These are phyloP conservation scores for Cryptocephalus primarius DNA, from an alignment of 2,888 invertebrate genomes.

Conservation along the genomic window DNA sequence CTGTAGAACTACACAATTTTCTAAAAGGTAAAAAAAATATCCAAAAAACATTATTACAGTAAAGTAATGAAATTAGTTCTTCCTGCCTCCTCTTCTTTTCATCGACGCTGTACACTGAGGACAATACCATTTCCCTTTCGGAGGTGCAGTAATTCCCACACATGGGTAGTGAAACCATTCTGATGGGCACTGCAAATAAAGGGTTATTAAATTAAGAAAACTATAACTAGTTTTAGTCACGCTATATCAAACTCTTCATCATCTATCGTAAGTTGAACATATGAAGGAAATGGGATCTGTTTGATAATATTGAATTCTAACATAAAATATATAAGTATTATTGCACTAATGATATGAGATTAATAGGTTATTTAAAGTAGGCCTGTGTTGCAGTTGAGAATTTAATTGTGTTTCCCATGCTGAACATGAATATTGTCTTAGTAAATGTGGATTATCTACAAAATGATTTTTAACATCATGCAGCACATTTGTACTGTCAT, in stretches of 20 bases:
- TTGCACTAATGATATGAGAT: too few relatives aligned
- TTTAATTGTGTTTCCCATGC: too few relatives aligned
- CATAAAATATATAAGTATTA: too few relatives aligned
- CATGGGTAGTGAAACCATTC: constrained; percentile 99
- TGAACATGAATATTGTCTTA: too few relatives aligned
- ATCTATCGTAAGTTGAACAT: not conserved
- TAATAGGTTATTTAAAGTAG: too few relatives aligned
- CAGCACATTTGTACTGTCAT: too few relatives aligned
- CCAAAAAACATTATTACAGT: not conserved
- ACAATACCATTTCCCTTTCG: constrained; percentile 98
- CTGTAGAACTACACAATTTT: not conserved
- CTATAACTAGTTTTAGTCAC: constrained; percentile 1
- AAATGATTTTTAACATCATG: too few relatives aligned
- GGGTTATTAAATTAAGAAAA: not conserved
- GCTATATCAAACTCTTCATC: not conserved
- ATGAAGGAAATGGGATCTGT: too few relatives aligned
- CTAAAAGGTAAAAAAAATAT: not conserved
- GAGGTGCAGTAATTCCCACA: constrained; percentile 90
- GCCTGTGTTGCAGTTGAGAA: too few relatives aligned
- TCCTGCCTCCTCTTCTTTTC: constrained; percentile 72
- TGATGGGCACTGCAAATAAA: constrained; percentile 72
- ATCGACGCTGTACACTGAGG: constrained; percentile 86
- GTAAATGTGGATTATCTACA: too few relatives aligned
- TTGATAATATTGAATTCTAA: too few relatives aligned
- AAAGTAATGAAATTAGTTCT: constrained; percentile 44